Conservation (phyloP, 2,797 vertebrate species). For the Mallotus villosus region DNA sequence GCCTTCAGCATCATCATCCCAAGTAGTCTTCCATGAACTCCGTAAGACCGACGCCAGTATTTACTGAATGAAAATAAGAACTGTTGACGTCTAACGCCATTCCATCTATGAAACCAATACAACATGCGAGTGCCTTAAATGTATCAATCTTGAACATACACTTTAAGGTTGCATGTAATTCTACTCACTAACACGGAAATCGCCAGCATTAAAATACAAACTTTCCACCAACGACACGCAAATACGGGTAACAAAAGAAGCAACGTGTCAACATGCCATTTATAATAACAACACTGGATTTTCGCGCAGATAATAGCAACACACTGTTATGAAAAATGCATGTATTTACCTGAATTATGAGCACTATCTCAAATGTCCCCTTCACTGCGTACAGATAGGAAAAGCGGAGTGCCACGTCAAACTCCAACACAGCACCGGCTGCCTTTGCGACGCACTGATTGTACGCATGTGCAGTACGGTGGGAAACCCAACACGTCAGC, state of each 20-base stretch:
- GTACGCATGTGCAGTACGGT: constrained; percentile 67
- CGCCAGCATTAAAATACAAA: constrained; percentile 28
- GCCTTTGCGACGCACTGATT: constrained; percentile 35
- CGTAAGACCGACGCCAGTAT: background rate
- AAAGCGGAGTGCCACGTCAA: constrained; percentile 82
- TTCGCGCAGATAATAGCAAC: background rate
- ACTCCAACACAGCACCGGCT: constrained; percentile 67
- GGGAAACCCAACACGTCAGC: constrained; percentile 75
- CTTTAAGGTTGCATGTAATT: constrained; percentile 37
- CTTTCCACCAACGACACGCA: constrained; percentile 16
- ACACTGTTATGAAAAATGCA: background rate
- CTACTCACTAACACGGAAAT: constrained; percentile 45
- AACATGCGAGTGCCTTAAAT: no score
- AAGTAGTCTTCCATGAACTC: background rate
- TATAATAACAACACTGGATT: no score
- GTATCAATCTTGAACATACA: constrained; percentile 8
- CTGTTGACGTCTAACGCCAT: background rate
- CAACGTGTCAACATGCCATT: background rate
- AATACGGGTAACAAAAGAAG: background rate
- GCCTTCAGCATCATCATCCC: constrained; percentile 39
- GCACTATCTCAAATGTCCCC: constrained; percentile 41
- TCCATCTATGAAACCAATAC: background rate
- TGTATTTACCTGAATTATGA: constrained; percentile 66
- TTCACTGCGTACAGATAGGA: constrained; percentile 34
- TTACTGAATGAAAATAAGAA: background rate